Evolutionary conservation across 2,888 invertebrate species (phyloP).

Genomic region (Lasioglossum zephyrum): DNA sequence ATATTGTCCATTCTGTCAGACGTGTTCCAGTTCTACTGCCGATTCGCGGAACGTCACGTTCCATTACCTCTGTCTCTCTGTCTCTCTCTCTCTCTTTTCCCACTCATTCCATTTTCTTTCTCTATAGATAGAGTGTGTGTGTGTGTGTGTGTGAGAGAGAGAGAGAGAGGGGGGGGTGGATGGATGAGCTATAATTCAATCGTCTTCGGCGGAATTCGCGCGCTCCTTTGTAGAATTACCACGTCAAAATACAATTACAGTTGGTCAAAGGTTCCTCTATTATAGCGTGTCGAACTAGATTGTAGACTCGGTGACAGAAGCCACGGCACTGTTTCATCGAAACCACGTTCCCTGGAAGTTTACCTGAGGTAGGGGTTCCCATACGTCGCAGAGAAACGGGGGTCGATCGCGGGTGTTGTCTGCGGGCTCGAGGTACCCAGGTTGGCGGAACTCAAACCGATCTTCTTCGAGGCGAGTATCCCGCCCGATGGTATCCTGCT

Average conservation of each 20-base stretch:
- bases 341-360: slow-evolving; percentile 69
- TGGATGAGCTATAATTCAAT: slow-evolving; percentile 43
- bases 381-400: slow-evolving; percentile 94
- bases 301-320: slow-evolving; percentile 44
- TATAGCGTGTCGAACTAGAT: slow-evolving; percentile 52
- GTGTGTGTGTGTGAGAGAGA: too few species aligned
- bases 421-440: slow-evolving; percentile 79
- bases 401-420: slow-evolving; percentile 88
- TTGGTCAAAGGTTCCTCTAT: slow-evolving; percentile 56
- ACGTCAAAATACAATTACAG: slow-evolving; percentile 48
- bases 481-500: slow-evolving; percentile 82
- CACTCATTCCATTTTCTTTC: not conserved
- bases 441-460: slow-evolving; percentile 82
- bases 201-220: slow-evolving; percentile 35
- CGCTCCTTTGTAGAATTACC: slow-evolving; percentile 42
- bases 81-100: not conserved
- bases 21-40: not conserved
- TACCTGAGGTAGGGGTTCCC: slow-evolving; percentile 94
- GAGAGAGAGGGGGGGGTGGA: not conserved
- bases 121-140: too few species aligned
- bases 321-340: slow-evolving; percentile 23
- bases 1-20: not conserved
- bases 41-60: slow-evolving; percentile 35
- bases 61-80: not conserved
- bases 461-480: slow-evolving; percentile 82